Evolutionary conservation across 2,888 invertebrate genomes (phyloP).

Genomic region (Tenodera sinensis): DNA sequence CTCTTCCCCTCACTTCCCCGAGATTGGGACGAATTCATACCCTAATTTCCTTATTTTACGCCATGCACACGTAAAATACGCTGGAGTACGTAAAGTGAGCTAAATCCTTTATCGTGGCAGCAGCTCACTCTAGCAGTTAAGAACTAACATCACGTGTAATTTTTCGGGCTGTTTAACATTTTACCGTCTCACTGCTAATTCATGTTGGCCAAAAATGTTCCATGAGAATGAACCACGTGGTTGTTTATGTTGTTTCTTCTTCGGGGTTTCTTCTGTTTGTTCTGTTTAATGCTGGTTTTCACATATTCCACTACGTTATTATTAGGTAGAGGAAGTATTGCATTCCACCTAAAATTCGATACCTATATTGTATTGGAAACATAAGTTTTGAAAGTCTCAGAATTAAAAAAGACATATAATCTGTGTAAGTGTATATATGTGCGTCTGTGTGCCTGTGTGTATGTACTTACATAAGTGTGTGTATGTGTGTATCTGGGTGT

Average conservation of each 20-base stretch:
- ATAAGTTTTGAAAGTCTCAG: no score
- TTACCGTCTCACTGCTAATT: not conserved
- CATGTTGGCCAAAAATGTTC: not conserved
- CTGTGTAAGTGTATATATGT: no score
- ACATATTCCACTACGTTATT: no score
- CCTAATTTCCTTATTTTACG: not conserved
- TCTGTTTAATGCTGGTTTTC: no score
- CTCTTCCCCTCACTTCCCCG: not conserved
- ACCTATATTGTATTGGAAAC: no score
- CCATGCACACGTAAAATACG: not conserved
- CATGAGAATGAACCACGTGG: not conserved
- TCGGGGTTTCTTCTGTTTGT: not conserved
- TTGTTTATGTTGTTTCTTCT: not conserved
- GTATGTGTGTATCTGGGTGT: no score
- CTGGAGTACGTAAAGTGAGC: not conserved
- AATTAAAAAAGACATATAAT: no score
- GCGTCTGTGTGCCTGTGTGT: no score
- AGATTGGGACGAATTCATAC: not conserved
- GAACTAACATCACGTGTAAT: not conserved
- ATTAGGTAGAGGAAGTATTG: no score
- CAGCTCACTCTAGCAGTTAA: not conserved
- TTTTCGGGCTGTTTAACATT: not conserved
- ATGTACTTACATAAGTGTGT: no score
- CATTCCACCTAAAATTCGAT: no score
- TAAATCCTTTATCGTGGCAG: not conserved